Evolutionary conservation across 2,888 invertebrate genomes (phyloP), one percentile per base, ranked within the genome.

Genomic region (Dicyrtomina minuta): DNA sequence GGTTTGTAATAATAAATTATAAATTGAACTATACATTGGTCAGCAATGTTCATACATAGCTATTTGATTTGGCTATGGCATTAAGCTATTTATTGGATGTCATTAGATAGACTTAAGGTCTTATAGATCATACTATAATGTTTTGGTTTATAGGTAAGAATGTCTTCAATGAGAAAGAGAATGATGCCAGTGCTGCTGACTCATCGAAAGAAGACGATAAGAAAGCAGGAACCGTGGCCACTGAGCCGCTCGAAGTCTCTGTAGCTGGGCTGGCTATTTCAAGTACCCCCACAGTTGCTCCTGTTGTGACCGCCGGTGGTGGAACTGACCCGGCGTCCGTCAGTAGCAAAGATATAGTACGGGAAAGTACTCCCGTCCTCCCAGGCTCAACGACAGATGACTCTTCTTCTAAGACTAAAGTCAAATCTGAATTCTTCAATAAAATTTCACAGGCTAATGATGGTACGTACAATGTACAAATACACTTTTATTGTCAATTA

Each of bases 391-490:
- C 59, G 17, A 43, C 53, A 44, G 60, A 70, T 41, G 70, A 70
- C 46, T 44, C 61, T 20, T 58, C 55, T 46, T 33, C 64, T 12
- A 69, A 51, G 39, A 53, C 58, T 20, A 67, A 49, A 53, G 72
- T 68, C 15, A 70, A 75, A 41, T 69, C 76, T 15, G 77, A 77
- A 71, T 77, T 77, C 70, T 77, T 72, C 66, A 75, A 76, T 56
- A 77, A 77, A 61, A 76, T 77, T 71, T 72, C 77, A 24, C 75
- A 77, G 68, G 74, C 76, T 27, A 73, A 73, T 39, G 77, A 76
- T 70, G 75, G 75, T 60, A 59, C 13, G 43, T 22, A n/a, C n/a
- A n/a, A n/a, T n/a, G n/a, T 27, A 17, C n/a, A 10, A 41, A 8
- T 41, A 41, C 43, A 10, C 8, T 41, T 41, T 41, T 41, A 10